phyloP scores from a whole-genome alignment of 2,113 vertebrate genomes.

The Erpornis zantholeuca region DNA sequence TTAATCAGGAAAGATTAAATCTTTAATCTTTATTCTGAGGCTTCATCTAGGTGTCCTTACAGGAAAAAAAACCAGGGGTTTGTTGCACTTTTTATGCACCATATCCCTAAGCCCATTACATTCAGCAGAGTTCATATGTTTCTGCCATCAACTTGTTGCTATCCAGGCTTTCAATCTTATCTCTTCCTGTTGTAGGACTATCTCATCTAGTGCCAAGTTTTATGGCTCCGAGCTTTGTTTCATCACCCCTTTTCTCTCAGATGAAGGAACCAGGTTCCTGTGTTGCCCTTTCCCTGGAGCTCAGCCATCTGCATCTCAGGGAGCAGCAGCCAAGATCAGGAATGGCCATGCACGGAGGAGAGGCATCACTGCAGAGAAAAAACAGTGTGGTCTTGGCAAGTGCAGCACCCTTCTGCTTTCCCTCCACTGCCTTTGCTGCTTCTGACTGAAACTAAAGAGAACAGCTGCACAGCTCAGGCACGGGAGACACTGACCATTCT shows the following conservation, averaged over 20 bases:
- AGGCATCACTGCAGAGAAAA: background rate
- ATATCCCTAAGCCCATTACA: rapidly evolving
- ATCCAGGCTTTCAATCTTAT: background rate
- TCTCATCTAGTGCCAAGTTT: background rate
- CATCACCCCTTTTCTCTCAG: background rate
- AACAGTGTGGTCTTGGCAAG: background rate
- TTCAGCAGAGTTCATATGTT: background rate
- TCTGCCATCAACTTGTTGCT: background rate
- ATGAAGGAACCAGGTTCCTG: background rate
- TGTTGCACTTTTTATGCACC: background rate
- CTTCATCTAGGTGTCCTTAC: background rate
- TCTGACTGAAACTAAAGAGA: background rate
- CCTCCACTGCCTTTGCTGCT: background rate
- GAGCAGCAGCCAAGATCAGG: rapidly evolving
- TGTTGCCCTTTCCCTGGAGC: background rate
- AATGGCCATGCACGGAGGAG: background rate
- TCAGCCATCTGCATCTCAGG: background rate
- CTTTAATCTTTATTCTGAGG: background rate
- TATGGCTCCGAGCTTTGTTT: background rate
- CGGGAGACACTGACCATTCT: background rate
- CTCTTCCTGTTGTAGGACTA: background rate
- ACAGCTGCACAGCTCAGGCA: background rate
- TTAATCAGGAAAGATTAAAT: background rate
- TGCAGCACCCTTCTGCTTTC: background rate
- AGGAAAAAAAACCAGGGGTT: background rate